These are phyloP conservation scores for Fratercula arctica DNA, from an alignment of 2,797 vertebrate genomes.

Conservation along the genomic window DNA sequence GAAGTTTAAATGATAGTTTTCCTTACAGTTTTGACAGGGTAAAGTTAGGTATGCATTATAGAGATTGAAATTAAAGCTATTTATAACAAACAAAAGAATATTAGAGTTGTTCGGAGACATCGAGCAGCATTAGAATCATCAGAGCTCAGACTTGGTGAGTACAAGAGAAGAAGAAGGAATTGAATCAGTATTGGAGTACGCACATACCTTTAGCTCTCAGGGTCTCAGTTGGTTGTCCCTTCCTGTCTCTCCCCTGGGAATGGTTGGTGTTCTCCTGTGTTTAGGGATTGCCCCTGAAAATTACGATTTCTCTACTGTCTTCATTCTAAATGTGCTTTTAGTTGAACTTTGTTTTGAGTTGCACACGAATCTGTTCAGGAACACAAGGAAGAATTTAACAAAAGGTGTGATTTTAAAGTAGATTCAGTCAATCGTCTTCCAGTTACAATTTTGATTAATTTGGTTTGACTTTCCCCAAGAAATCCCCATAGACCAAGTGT, in stretches of 20 bases:
- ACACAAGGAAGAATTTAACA: background rate
- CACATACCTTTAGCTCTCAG: background rate
- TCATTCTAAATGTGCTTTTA: background rate
- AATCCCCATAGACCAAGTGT: background rate
- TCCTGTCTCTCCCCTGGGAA: background rate
- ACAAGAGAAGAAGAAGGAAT: background rate
- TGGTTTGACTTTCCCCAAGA: background rate
- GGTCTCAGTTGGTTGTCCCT: background rate
- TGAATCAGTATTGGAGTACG: background rate
- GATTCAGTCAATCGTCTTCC: background rate
- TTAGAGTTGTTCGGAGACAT: background rate
- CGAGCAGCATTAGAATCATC: background rate
- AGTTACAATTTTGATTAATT: background rate
- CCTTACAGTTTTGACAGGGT: background rate
- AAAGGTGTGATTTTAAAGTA: background rate
- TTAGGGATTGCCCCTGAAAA: background rate
- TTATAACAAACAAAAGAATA: background rate
- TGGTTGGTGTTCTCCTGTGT: background rate
- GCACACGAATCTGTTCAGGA: background rate
- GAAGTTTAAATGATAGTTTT: background rate
- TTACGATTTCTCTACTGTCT: background rate
- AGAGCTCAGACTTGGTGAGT: background rate
- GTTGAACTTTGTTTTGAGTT: background rate
- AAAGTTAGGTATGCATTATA: background rate
- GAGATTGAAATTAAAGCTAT: background rate